Percentiles rank a stretch among this genome's conserved stretches.
phyloP scores from a whole-genome alignment of 2,113 vertebrate genomes.

The Leuciscus idus region DNA sequence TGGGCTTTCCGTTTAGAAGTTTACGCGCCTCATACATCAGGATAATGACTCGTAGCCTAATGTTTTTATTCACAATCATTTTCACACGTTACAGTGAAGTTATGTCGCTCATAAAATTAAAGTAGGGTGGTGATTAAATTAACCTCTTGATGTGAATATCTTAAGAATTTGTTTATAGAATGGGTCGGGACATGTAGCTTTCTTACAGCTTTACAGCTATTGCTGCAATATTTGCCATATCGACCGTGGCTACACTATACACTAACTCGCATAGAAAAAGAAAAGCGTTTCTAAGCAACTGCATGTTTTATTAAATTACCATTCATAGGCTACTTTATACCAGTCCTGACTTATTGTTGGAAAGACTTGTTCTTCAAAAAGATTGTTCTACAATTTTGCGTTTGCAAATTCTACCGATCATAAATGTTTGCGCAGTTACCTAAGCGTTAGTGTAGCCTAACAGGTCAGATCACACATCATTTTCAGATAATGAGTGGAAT shows the following conservation, averaged over 20 bases:
- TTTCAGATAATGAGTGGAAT: neutral
- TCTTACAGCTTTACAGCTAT: neutral
- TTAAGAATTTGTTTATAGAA: neutral
- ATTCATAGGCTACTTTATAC: neutral
- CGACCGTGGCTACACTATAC: neutral
- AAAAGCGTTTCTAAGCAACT: constrained; percentile 4
- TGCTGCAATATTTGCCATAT: neutral
- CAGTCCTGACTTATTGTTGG: neutral
- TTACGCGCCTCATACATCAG: neutral
- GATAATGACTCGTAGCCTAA: neutral
- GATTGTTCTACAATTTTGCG: neutral
- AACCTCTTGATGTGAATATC: neutral
- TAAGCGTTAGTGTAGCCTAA: neutral
- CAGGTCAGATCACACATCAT: neutral
- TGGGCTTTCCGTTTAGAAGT: neutral
- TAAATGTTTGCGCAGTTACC: neutral
- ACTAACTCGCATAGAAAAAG: neutral
- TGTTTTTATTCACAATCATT: neutral
- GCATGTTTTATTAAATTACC: neutral
- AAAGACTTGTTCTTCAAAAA: no score
- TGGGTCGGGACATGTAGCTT: neutral
- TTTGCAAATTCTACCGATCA: neutral
- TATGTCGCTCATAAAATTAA: neutral
- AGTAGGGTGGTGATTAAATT: neutral
- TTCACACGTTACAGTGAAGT: neutral